Evolutionary conservation across 2,797 vertebrate genomes (phyloP), one percentile per base, ranked within the genome.

Genomic region (Hoplostethus atlanticus): DNA sequence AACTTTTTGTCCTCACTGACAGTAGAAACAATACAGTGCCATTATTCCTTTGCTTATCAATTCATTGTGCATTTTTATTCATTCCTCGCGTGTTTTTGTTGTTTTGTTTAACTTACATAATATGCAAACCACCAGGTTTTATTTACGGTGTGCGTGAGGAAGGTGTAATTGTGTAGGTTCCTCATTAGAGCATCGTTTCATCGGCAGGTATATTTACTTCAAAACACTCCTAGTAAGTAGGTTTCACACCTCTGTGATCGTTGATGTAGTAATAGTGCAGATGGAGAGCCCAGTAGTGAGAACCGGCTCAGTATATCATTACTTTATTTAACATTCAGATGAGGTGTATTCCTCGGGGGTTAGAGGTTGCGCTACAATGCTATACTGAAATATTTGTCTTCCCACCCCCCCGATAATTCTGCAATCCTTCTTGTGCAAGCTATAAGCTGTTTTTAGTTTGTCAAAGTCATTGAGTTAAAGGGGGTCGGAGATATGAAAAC

Each of bases 401-500:
- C 55, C 44, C 17, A 47, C 51, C 40, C 16, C n/a, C 15, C 28
- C 21, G 47, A 21, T 73, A 59, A 40, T 6, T n/a, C 53, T 67
- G 65, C 40, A 4, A 13, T 44, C 42, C 12, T 13, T 44, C 55
- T 79, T 3, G 4, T 1, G 44, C 42, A 13, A 71, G 64, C 60
- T 5, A n/a, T 48, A 58, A 79, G 40, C 72, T 73, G 36, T 68
- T 78, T 78, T 68, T 53, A 77, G 40, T 84, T 84, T 74, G 69
- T 87, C 79, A 88, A 89, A 87, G 87, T 90, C 85, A 86, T 2
- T 1, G 13, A 81, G 87, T 87, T 77, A 74, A 81, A 86, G 66
- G 53, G 60, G 70, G 71, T 66, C 46, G 31, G 69, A 73, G 57
- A 86, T 80, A 89, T 77, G 76, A 85, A 89, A 87, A 80, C 81